Base-by-base conservation (phyloP, 1,140 invertebrate genomes). In the Colletes gigas region DNA sequence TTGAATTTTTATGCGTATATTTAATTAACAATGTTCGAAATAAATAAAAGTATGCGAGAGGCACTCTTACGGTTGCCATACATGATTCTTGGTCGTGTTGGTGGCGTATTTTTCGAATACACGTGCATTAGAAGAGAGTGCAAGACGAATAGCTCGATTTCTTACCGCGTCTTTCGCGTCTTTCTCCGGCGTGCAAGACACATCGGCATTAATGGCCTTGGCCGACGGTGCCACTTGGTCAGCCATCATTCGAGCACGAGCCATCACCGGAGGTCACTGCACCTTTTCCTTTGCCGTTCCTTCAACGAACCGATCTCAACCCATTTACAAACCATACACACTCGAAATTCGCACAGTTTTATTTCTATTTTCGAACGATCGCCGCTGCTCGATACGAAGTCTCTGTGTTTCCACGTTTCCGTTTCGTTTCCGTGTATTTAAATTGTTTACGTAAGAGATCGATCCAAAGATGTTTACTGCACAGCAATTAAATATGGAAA, bases 141-240 rank as follows among this genome's bases (percentile, higher is more conserved):
- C 9, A 39, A 19, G 14, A 54, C 68, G 68, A 78, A 19, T 50
- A 57, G 54, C 52, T 62, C 50, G 78, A 65, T 82, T 67, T 69
- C 52, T 71, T 52, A 54, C 63, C 52, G 17, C 57, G 47, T 47
- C 59, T 66, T 52, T 67, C 60, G 52, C 15, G n/a, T 57, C 52
- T 62, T 9, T 30, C 52, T 41, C 10, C 19, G 15, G 62, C 62
- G 77, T 57, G 55, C 60, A 47, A 78, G 65, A 77, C 76, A 71
- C 81, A 78, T 83, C 55, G 68, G 79, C 85, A 89, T 88, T 82
- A 89, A 88, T 89, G 90, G 88, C 89, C 89, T 91, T 91, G 90
- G 88, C 88, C 85, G 84, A 87, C 75, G 83, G 78, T 84, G 84
- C 76, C 85, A 88, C 83, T 90, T 82, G 82, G 88, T 82, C 85